Conservation (phyloP, 2,113 vertebrate genomes). For the Hemibagrus wyckioides region DNA sequence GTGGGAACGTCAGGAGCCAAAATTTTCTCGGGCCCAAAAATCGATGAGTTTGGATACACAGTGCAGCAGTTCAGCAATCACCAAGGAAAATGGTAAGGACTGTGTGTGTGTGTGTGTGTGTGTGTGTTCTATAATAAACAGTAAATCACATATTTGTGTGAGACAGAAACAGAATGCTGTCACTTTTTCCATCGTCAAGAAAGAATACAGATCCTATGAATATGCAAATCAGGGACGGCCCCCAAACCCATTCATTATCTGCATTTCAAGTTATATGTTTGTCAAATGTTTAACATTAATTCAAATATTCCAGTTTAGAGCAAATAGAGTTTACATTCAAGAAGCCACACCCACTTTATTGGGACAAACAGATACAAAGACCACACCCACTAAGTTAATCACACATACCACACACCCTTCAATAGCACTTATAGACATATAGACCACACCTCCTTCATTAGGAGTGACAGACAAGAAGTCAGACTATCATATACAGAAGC, state of each 20-base stretch:
- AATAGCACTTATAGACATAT: neutral
- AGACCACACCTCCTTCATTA: neutral
- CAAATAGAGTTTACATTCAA: neutral
- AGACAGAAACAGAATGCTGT: neutral
- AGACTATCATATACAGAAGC: neutral
- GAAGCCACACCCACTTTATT: neutral
- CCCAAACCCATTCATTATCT: neutral
- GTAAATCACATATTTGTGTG: neutral
- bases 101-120: constrained; percentile 1
- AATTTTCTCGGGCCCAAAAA: constrained; percentile 74
- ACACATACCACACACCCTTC: neutral
- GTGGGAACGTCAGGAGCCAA: constrained; percentile 75
- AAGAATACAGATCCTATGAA: neutral
- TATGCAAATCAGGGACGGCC: neutral
- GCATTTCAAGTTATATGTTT: neutral
- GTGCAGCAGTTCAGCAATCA: constrained; percentile 79
- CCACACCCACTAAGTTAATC: neutral
- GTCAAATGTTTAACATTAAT: neutral
- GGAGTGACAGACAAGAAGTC: neutral
- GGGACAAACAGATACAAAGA: neutral
- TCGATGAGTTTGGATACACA: constrained; percentile 80
- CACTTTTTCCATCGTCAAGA: neutral
- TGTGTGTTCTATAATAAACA: neutral
- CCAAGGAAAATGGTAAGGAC: constrained; percentile 81
- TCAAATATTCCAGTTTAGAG: neutral